phyloP scores from a whole-genome alignment of 1,140 invertebrate species.

The Zaprionus camerounensis region DNA sequence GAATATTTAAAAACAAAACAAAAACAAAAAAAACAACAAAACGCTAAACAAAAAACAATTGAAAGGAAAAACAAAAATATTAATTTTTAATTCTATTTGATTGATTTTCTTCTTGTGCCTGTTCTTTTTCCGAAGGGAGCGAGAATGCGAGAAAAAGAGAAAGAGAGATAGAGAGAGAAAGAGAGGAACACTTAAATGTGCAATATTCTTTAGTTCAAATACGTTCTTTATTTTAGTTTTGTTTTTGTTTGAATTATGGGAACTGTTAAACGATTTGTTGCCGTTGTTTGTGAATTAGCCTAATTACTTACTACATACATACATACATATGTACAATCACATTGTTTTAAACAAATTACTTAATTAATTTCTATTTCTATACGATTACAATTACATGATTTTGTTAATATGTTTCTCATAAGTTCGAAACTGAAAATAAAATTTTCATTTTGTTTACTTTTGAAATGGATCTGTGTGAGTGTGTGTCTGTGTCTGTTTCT shows the following conservation, averaged over 20 bases:
- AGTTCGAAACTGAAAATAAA: constrained; percentile 44
- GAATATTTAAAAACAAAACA: constrained; percentile 28
- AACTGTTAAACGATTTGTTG: constrained; percentile 42
- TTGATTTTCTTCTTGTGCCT: constrained; percentile 29
- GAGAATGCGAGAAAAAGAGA: constrained; percentile 13
- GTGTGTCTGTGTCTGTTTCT: background rate
- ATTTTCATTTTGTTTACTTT: constrained; percentile 50
- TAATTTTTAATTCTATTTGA: constrained; percentile 5
- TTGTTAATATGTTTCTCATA: constrained; percentile 19
- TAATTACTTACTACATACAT: constrained; percentile 33
- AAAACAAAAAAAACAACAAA: constrained; percentile 11
- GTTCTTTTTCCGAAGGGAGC: constrained; percentile 22
- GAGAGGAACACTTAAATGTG: constrained; percentile 28
- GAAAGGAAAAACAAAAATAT: constrained; percentile 22
- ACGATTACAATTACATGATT: constrained; percentile 15
- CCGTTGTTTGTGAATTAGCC: constrained; percentile 49
- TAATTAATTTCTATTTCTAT: constrained; percentile 36
- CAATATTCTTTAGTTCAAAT: constrained; percentile 28
- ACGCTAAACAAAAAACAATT: constrained; percentile 17
- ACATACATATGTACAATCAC: constrained; percentile 43
- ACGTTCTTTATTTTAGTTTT: constrained; percentile 18
- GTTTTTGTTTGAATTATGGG: constrained; percentile 5
- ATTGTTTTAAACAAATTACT: constrained; percentile 49
- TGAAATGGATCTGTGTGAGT: constrained; percentile 7
- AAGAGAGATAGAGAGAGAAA: constrained; percentile 12